Base-by-base conservation (phyloP, 2,888 invertebrate genomes). In the Podabrus alpinus region DNA sequence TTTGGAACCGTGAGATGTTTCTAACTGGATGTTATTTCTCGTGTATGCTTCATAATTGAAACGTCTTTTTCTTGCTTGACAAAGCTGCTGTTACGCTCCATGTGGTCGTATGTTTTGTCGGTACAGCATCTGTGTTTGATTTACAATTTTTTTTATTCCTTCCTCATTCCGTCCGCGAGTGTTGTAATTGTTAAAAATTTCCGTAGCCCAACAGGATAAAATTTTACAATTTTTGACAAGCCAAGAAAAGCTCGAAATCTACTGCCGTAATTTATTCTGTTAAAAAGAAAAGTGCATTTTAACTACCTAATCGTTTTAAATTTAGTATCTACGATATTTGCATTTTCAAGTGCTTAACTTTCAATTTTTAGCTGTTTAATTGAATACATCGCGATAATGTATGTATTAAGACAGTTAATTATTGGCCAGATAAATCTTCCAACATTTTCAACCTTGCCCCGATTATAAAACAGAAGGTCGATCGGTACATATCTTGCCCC, bases 401-500 rank as follows among this genome's bases (percentile, higher is more conserved):
- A 45, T 64, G 15, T 64, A 21, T 19, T 64, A 19, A 64, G 21
- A 64, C 62, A 64, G 21, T 61, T 61, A 61, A 61, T 61, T 17
- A 61, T 64, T 64, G 21, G 13, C 62, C 19, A n/a, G 17, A n/a
- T 64, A 64, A 64, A 15, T 64, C 62, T 19, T 61, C 21, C 21
- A 45, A 45, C 45, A 71, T 70, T 66, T 68, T 11, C 66, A 79
- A 79, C 81, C 81, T 81, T 81, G 81, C 80, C 77, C 81, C 73
- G 79, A 80, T 80, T 45, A 45, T 80, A 75, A 62, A 76, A 73
- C 67, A 76, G 78, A 80, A 81, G 81, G 81, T 79, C 78, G 80
- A 67, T 45, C 45, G 45, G 45, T 45, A 9, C 78, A 73, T 73
- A 72, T 74, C 73, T 71, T 70, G 75, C 77, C 75, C 73, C 69